These are phyloP conservation scores for Sclerodermus sp. DNA, from an alignment of 2,888 invertebrate species.

Conservation along the genomic window DNA sequence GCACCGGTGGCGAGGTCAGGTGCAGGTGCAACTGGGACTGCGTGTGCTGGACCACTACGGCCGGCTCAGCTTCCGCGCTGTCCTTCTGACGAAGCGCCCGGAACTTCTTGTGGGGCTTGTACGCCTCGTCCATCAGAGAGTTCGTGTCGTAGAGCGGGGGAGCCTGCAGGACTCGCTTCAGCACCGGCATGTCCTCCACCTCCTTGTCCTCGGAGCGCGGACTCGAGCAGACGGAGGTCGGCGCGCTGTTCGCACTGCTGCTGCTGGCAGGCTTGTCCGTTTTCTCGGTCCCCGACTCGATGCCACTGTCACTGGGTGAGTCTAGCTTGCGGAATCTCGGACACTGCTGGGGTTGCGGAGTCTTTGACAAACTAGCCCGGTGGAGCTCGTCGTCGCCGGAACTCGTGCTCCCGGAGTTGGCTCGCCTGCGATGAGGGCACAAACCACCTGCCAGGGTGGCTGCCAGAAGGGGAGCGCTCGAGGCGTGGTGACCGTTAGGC, in stretches of 20 bases:
- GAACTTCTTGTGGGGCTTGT: slow-evolving; percentile 95
- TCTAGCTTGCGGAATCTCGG: slow-evolving; percentile 82
- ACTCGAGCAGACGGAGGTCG: slow-evolving; percentile 81
- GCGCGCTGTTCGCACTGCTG: slow-evolving; percentile 63
- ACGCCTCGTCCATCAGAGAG: slow-evolving; percentile 90
- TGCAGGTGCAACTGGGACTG: slow-evolving; percentile 62
- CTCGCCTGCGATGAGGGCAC: slow-evolving; percentile 73
- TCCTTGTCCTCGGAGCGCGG: slow-evolving; percentile 84
- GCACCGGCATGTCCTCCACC: slow-evolving; percentile 86
- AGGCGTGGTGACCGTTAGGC: slow-evolving; percentile 63
- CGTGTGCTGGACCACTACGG: slow-evolving; percentile 55
- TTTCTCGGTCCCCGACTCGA: slow-evolving; percentile 90
- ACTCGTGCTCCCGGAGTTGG: slow-evolving; percentile 71
- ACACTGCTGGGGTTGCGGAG: slow-evolving; percentile 56
- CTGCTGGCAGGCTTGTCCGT: slow-evolving; percentile 69
- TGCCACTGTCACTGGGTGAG: slow-evolving; percentile 90
- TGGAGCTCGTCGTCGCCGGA: slow-evolving; percentile 75
- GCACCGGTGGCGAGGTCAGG: slow-evolving; percentile 52
- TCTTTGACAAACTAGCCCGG: slow-evolving; percentile 56
- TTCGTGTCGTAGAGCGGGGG: slow-evolving; percentile 90
- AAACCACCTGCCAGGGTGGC: slow-evolving; percentile 73
- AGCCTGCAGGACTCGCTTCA: slow-evolving; percentile 89
- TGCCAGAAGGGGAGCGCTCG: slow-evolving; percentile 73
- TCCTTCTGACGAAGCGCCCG: slow-evolving; percentile 80
- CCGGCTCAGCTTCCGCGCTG: slow-evolving; percentile 76